Evolutionary conservation across 2,888 invertebrate genomes (phyloP).

Genomic region (Ectemnius cavifrons): DNA sequence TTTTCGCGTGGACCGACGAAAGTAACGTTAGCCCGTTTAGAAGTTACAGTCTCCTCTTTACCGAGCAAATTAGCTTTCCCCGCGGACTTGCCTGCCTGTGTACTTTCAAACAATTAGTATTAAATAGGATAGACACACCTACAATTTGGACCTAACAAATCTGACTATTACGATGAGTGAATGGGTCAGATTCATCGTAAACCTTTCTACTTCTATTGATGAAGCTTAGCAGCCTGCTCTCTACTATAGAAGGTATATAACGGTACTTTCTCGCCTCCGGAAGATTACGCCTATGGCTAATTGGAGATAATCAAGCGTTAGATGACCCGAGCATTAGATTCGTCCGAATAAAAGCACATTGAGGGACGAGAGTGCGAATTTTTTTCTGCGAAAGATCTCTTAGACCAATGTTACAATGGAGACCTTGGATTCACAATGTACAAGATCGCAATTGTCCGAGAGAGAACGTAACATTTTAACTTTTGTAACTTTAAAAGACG

Average conservation of each 20-base stretch:
- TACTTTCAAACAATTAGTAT: too few relatives aligned
- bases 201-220: slow-evolving; percentile 26
- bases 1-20: too few relatives aligned
- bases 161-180: too few relatives aligned
- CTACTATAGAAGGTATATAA: slow-evolving; percentile 42
- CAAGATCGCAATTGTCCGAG: neutral
- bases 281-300: slow-evolving; percentile 38
- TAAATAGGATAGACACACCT: too few relatives aligned
- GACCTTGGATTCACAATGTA: neutral
- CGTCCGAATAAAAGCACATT: slow-evolving; percentile 20
- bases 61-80: too few relatives aligned
- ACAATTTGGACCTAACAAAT: too few relatives aligned
- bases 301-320: slow-evolving; percentile 39
- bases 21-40: too few relatives aligned
- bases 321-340: slow-evolving; percentile 24
- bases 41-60: too few relatives aligned
- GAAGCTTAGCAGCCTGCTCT: slow-evolving; percentile 21
- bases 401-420: slow-evolving; percentile 17
- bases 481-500: slow-evolving; percentile 16
- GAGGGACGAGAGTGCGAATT: slow-evolving; percentile 24
- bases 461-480: slow-evolving; percentile 28
- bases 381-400: slow-evolving; percentile 1
- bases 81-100: too few relatives aligned
- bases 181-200: slow-evolving; percentile 9
- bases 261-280: slow-evolving; percentile 34